phyloP scores from a whole-genome alignment of 2,888 invertebrate species.

The Oligia latruncula region DNA sequence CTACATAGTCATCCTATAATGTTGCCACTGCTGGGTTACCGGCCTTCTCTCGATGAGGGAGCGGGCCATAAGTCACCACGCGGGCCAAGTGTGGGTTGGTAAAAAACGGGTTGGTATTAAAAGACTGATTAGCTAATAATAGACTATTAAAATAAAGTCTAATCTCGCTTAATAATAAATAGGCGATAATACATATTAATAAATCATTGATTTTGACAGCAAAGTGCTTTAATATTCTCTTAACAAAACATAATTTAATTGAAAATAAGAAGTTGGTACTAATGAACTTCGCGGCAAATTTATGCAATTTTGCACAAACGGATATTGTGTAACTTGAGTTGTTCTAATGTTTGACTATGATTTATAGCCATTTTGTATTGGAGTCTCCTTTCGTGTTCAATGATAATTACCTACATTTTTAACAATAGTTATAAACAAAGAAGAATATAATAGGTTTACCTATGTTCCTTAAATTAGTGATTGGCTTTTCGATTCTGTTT shows the following conservation, averaged over 20 bases:
- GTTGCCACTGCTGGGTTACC: no score
- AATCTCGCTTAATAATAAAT: not conserved
- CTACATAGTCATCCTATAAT: not conserved
- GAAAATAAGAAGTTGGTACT: not conserved
- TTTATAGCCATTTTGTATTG: slow-evolving; percentile 33
- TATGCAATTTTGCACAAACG: slow-evolving; percentile 35
- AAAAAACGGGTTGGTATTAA: no score
- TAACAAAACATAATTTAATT: slow-evolving; percentile 7
- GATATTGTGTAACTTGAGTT: slow-evolving; percentile 25
- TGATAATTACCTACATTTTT: not conserved
- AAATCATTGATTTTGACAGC: slow-evolving; percentile 9
- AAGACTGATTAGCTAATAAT: not conserved
- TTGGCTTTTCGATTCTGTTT: not conserved
- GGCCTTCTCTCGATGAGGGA: not conserved
- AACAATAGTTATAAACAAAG: not conserved
- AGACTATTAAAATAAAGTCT: not conserved
- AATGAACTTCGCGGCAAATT: slow-evolving; percentile 20
- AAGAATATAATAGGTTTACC: not conserved
- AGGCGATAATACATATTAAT: not conserved
- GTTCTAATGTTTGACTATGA: slow-evolving; percentile 16
- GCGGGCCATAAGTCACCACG: not conserved
- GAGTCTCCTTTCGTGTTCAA: not conserved
- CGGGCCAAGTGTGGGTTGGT: not conserved
- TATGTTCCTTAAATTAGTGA: not conserved
- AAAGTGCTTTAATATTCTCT: not conserved